A percentile compares a stretch with the other conserved stretches of the same genome.
phyloP scores from a whole-genome alignment of 1,140 invertebrate species.

The Ceratosolen fusciceps region DNA sequence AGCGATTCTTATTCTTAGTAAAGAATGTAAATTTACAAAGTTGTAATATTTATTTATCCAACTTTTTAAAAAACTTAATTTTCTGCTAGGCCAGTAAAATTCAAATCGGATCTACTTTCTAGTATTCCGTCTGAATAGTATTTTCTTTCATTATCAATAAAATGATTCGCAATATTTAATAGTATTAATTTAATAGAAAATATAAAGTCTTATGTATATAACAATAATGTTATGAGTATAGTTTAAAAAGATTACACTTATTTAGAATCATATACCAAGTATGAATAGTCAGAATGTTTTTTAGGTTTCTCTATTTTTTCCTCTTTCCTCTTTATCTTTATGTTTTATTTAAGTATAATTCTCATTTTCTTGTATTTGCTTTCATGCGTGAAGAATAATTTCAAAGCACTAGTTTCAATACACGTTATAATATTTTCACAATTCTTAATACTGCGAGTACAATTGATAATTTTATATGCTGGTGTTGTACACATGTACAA shows the following conservation, averaged over 20 bases:
- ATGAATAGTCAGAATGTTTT: slow-evolving; percentile 38
- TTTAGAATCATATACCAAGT: slow-evolving; percentile 66
- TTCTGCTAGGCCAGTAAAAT: slow-evolving; percentile 64
- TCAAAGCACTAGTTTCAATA: neutral
- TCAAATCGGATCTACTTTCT: slow-evolving; percentile 44
- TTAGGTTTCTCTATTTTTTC: neutral
- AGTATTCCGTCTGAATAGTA: slow-evolving; percentile 6
- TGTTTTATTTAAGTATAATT: neutral
- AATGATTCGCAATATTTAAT: slow-evolving; percentile 23
- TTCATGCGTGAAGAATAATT: slow-evolving; percentile 3
- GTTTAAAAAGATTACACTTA: slow-evolving; percentile 69
- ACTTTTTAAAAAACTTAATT: slow-evolving; percentile 28
- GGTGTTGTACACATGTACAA: slow-evolving; percentile 24
- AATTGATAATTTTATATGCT: slow-evolving; percentile 36
- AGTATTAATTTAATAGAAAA: slow-evolving; percentile 44
- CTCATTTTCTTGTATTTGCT: neutral
- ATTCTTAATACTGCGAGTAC: slow-evolving; percentile 46
- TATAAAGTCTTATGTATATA: slow-evolving; percentile 73
- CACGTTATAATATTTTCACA: slow-evolving; percentile 10
- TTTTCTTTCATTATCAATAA: slow-evolving; percentile 52
- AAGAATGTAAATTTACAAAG: slow-evolving; percentile 8
- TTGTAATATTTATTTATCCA: slow-evolving; percentile 10
- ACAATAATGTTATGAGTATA: slow-evolving; percentile 71
- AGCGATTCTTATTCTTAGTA: neutral
- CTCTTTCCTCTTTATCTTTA: neutral